Conservation (phyloP, 2,113 vertebrate species). For the Pionites leucogaster region DNA sequence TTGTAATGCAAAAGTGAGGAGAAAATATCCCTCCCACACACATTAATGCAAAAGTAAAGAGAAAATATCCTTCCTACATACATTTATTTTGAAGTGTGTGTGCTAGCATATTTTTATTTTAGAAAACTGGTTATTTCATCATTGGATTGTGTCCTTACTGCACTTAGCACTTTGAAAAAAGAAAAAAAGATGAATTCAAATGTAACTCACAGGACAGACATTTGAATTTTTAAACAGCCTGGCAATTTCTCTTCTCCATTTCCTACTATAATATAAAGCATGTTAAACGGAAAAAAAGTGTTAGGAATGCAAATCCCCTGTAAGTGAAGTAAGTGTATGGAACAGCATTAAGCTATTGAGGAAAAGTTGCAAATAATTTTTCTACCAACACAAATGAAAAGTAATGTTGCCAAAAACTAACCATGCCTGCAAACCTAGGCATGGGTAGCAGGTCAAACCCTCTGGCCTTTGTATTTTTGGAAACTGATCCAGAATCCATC, state of each 20-base stretch:
- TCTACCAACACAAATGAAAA: slow-evolving; percentile 8
- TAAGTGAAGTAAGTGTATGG: not conserved
- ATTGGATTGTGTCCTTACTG: slow-evolving; percentile 4
- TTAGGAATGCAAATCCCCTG: not conserved
- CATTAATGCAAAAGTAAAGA: slow-evolving; percentile 34
- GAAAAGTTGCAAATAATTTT: not conserved
- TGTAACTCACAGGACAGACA: slow-evolving; percentile 17
- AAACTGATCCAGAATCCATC: not conserved
- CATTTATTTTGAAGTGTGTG: slow-evolving; percentile 1
- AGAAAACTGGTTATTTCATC: slow-evolving; percentile 25
- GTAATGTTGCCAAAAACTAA: not conserved
- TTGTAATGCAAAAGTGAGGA: slow-evolving; percentile 4
- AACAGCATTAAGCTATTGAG: not conserved
- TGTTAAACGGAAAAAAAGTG: not conserved
- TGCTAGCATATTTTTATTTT: slow-evolving; percentile 36
- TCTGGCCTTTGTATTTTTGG: not conserved
- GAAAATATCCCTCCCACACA: slow-evolving; percentile 33
- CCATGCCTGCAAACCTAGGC: not conserved
- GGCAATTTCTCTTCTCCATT: not conserved
- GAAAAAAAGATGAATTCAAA: slow-evolving; percentile 15
- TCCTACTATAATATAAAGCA: not conserved
- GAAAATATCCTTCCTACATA: slow-evolving; percentile 42
- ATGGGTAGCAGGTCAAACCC: not conserved
- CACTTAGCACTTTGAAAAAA: not conserved
- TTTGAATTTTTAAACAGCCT: slow-evolving; percentile 42